Evolutionary conservation across 2,888 invertebrate genomes (phyloP).

Genomic region (Fissipunctia ypsillon): DNA sequence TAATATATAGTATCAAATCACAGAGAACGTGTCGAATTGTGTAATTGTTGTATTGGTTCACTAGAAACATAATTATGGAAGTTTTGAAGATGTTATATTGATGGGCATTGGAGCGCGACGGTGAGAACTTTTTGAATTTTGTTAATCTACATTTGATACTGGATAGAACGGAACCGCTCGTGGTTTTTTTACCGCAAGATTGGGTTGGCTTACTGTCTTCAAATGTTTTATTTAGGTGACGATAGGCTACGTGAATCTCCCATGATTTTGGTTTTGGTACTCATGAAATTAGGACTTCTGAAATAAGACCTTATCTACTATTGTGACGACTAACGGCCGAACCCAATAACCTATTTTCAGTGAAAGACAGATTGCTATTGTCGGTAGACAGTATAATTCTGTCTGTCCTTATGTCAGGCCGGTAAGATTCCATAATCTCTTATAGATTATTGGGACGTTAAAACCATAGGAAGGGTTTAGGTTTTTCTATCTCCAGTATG

Average conservation of each 20-base stretch:
- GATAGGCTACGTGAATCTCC: constrained; percentile 47
- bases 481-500: no score
- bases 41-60: constrained; percentile 88
- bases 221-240: constrained; percentile 59
- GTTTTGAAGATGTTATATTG: constrained; percentile 83
- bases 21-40: constrained; percentile 86
- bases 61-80: constrained; percentile 87
- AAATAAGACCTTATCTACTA: background rate
- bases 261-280: constrained; percentile 10
- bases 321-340: no score
- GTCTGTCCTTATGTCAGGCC: no score
- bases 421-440: no score
- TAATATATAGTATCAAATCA: constrained; percentile 79
- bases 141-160: constrained; percentile 87
- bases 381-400: no score
- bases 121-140: constrained; percentile 87
- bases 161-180: constrained; percentile 71
- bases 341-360: no score
- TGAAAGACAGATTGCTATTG: no score
- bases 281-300: background rate
- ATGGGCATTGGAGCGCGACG: constrained; percentile 85
- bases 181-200: constrained; percentile 79
- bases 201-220: constrained; percentile 69
- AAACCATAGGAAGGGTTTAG: no score
- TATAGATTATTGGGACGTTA: no score